Evolutionary conservation across 1,140 invertebrate genomes (phyloP).

Genomic region (Oryctes rhinoceros): DNA sequence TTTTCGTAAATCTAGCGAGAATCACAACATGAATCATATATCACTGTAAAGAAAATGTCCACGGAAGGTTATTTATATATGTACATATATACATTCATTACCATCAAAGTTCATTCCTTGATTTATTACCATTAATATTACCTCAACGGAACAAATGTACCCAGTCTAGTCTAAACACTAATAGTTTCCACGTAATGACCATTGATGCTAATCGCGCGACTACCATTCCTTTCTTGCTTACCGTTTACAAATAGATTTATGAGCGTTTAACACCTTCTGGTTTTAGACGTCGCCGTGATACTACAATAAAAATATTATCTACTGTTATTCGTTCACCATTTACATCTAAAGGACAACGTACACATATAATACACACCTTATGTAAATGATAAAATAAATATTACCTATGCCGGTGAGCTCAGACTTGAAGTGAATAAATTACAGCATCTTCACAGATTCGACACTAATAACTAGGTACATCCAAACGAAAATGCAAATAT

Average conservation of each 20-base stretch:
- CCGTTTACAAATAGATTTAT: conserved; percentile 15
- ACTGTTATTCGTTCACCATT: conserved; percentile 4
- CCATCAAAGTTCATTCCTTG: background rate
- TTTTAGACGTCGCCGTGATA: background rate
- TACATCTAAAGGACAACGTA: background rate
- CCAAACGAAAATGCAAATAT: background rate
- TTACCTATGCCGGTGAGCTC: background rate
- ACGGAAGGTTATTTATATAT: background rate
- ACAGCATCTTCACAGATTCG: background rate
- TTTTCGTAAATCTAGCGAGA: too few relatives aligned
- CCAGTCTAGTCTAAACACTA: background rate
- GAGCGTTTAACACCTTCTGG: conserved; percentile 16
- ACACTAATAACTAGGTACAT: background rate
- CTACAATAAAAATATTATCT: conserved; percentile 7
- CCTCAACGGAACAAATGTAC: background rate
- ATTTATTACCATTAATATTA: background rate
- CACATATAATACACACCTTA: background rate
- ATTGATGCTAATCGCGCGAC: conserved; percentile 3
- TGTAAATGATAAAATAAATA: conserved; percentile 11
- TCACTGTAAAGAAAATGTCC: background rate
- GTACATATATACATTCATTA: background rate
- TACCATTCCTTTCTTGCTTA: background rate
- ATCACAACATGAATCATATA: too few relatives aligned
- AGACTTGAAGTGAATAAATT: background rate
- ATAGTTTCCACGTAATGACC: conserved; percentile 7